phyloP scores from a whole-genome alignment of 2,888 invertebrate genomes.

The Lochmaea crataegi region DNA sequence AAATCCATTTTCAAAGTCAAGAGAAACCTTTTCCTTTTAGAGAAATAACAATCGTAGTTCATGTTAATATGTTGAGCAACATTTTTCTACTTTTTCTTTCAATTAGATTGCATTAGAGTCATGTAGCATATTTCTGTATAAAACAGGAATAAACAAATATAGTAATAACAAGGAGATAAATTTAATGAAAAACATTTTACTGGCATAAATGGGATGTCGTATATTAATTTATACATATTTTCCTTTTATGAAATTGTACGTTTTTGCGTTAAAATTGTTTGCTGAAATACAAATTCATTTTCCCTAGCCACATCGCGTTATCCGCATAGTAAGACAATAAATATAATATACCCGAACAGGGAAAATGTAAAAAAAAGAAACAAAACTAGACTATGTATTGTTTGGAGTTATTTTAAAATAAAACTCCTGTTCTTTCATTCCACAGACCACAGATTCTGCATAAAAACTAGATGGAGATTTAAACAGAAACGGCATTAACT shows the following conservation, averaged over 20 bases:
- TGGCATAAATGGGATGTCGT: too few species aligned
- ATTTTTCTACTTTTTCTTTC: too few species aligned
- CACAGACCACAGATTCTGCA: constrained; percentile 34
- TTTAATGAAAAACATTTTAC: too few species aligned
- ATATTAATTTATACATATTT: not conserved
- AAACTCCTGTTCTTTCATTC: constrained; percentile 34
- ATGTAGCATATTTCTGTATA: too few species aligned
- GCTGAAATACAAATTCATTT: constrained; percentile 4
- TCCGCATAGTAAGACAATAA: constrained; percentile 6
- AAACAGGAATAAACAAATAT: too few species aligned
- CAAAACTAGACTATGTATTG: constrained; percentile 30
- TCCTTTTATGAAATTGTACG: not conserved
- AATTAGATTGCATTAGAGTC: too few species aligned
- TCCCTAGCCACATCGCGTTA: constrained; percentile 1
- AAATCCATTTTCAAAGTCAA: too few species aligned
- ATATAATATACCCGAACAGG: constrained; percentile 6
- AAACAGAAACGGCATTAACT: constrained; percentile 3
- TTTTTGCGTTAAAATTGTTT: not conserved
- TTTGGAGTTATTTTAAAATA: constrained; percentile 36
- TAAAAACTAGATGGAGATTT: constrained; percentile 39
- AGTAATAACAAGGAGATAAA: too few species aligned
- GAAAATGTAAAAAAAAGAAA: constrained; percentile 34
- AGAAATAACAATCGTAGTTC: too few species aligned
- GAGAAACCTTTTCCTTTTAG: too few species aligned
- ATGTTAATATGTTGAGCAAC: too few species aligned